Percentiles rank a stretch among this genome's conserved stretches.
phyloP scores from a whole-genome alignment of 2,888 invertebrate genomes.

The Eurytoma adleriae region DNA sequence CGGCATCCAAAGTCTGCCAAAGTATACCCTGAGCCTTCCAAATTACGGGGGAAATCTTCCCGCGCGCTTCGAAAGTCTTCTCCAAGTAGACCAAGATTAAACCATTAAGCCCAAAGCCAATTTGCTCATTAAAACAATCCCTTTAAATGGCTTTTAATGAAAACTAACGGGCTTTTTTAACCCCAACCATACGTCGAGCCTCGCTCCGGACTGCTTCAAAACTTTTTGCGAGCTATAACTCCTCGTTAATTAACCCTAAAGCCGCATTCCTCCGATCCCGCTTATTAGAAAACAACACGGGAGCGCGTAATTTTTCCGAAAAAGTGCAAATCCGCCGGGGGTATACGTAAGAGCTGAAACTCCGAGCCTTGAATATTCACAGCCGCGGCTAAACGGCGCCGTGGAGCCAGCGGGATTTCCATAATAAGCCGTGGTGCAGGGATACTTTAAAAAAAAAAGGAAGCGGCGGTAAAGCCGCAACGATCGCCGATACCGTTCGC shows the following conservation, averaged over 20 bases:
- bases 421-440: conserved; percentile 10
- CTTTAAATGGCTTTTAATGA: not conserved
- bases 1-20: not conserved
- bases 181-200: not conserved
- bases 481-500: not conserved
- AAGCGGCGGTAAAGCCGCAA: not conserved
- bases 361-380: conserved; percentile 15
- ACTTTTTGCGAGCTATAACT: no score
- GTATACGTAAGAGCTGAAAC: no score
- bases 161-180: not conserved
- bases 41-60: conserved; percentile 31
- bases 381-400: not conserved
- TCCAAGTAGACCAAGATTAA: conserved; percentile 23
- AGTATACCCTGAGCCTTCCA: conserved; percentile 20
- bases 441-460: not conserved
- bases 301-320: no score
- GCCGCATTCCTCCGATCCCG: no score
- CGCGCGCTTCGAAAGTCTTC: conserved; percentile 6
- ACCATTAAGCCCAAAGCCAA: conserved; percentile 13
- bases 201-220: no score
- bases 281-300: no score
- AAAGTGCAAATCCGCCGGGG: no score
- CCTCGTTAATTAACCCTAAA: no score
- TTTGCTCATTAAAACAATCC: conserved; percentile 31
- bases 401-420: not conserved